These are phyloP conservation scores for Epirrhoe alternata DNA, from an alignment of 2,888 invertebrate genomes.

Conservation along the genomic window DNA sequence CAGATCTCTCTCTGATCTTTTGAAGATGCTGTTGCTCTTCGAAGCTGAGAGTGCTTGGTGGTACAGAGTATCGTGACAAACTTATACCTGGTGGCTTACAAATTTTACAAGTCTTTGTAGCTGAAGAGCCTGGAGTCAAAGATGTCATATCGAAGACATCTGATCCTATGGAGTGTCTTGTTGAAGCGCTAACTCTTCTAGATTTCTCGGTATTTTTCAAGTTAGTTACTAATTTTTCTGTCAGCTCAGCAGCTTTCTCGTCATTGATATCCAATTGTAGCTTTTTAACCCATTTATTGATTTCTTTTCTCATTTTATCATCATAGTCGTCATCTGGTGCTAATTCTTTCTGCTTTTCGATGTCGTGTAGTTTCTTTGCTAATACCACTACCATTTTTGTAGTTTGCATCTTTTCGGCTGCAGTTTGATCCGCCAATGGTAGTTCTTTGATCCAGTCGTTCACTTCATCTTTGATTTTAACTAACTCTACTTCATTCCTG, in stretches of 20 bases:
- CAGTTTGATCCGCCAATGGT: slow-evolving; percentile 48
- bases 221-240: slow-evolving; percentile 48
- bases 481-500: slow-evolving; percentile 55
- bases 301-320: slow-evolving; percentile 50
- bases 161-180: slow-evolving; percentile 32
- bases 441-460: slow-evolving; percentile 56
- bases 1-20: slow-evolving; percentile 51
- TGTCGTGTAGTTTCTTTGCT: slow-evolving; percentile 56
- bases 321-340: slow-evolving; percentile 38
- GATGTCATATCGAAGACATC: slow-evolving; percentile 7
- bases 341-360: slow-evolving; percentile 53
- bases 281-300: slow-evolving; percentile 56
- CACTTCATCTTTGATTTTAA: slow-evolving; percentile 58
- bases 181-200: slow-evolving; percentile 47
- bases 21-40: slow-evolving; percentile 57
- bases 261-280: slow-evolving; percentile 47
- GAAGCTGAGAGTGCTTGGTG: slow-evolving; percentile 49
- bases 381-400: slow-evolving; percentile 56
- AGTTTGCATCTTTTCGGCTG: slow-evolving; percentile 44
- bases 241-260: slow-evolving; percentile 38
- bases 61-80: slow-evolving; percentile 27
- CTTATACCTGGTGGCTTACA: slow-evolving; percentile 1
- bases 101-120: background rate
- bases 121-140: slow-evolving; percentile 2
- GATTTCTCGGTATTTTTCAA: slow-evolving; percentile 49